Conservation (phyloP, 2,797 vertebrate genomes). For the Columba guinea region DNA sequence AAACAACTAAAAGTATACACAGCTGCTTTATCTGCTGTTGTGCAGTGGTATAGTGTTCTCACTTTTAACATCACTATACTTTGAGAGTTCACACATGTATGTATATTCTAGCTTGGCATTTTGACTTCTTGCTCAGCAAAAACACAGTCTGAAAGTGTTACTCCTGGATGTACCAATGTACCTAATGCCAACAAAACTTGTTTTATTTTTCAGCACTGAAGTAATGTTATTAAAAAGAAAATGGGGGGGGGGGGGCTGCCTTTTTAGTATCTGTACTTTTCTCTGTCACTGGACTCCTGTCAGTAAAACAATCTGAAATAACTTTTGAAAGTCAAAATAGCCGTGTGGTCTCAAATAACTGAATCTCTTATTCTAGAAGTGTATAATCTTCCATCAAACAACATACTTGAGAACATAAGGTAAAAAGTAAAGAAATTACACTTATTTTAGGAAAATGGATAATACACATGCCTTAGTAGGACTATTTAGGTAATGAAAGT, state of each 20-base stretch:
- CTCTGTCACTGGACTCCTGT: rapidly evolving
- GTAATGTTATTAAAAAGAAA: not conserved
- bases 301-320: not conserved
- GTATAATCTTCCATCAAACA: not conserved
- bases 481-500: not conserved
- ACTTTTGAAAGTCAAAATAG: not conserved
- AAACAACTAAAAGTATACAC: not conserved
- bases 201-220: not conserved
- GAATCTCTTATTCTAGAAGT: not conserved
- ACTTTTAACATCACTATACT: not conserved
- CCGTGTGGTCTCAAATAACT: not conserved
- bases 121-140: not conserved
- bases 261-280: not conserved
- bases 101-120: not conserved
- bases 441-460: not conserved
- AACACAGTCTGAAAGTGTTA: not conserved
- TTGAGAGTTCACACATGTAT: not conserved
- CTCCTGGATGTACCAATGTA: not conserved
- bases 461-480: not conserved
- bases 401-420: not conserved
- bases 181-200: not conserved
- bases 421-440: not conserved
- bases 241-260: not conserved
- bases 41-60: not conserved
- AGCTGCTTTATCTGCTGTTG: not conserved